phyloP scores from a whole-genome alignment of 2,113 vertebrate species.

The Aptenodytes patagonicus region DNA sequence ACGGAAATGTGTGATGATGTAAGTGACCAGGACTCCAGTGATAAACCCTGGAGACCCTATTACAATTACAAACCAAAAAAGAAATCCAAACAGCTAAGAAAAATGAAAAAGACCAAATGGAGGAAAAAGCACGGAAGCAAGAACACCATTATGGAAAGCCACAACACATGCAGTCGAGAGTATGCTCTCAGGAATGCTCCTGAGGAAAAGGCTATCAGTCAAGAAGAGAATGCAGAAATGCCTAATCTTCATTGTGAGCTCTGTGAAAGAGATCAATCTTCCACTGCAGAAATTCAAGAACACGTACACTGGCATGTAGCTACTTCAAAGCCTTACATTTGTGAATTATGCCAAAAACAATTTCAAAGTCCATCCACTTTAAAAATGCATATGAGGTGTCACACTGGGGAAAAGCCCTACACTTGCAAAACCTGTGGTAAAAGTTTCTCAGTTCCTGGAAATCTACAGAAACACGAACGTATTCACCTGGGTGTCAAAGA shows the following conservation, averaged over 20 bases:
- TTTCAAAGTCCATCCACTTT: conserved; percentile 90
- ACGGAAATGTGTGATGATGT: conserved; percentile 83
- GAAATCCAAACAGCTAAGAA: conserved; percentile 85
- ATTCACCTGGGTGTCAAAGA: conserved; percentile 81
- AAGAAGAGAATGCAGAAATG: conserved; percentile 71
- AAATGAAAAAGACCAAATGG: conserved; percentile 82
- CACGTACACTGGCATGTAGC: conserved; percentile 76
- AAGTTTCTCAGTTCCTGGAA: conserved; percentile 86
- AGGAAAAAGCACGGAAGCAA: conserved; percentile 64
- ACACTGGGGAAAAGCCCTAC: conserved; percentile 84
- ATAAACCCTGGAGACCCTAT: conserved; percentile 95
- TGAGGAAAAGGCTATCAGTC: conserved; percentile 51
- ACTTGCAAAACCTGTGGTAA: conserved; percentile 91
- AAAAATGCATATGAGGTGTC: conserved; percentile 88
- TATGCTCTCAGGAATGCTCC: conserved; percentile 52
- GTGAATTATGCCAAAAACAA: conserved; percentile 88
- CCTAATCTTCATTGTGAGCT: conserved; percentile 72
- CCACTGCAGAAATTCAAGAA: conserved; percentile 64
- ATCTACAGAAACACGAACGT: conserved; percentile 76
- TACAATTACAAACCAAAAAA: conserved; percentile 98
- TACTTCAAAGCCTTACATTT: conserved; percentile 78
- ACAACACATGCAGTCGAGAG: conserved; percentile 38
- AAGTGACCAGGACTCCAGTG: conserved; percentile 90
- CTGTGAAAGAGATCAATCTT: conserved; percentile 69
- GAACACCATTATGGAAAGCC: not conserved